Evolutionary conservation across 1,140 invertebrate genomes (phyloP).

Genomic region (Nebria ingens): DNA sequence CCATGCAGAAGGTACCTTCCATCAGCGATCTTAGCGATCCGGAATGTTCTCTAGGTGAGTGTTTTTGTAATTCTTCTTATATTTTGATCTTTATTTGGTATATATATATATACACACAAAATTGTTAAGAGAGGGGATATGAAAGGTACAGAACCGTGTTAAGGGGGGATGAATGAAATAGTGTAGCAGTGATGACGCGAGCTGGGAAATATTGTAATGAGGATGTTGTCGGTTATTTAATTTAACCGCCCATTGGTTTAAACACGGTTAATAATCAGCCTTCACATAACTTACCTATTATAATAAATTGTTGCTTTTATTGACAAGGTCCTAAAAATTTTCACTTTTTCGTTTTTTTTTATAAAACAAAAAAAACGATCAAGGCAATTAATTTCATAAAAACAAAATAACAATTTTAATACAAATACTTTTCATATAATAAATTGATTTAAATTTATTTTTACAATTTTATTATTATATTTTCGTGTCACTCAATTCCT

Average conservation of each 20-base stretch:
- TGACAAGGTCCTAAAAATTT: too few relatives aligned
- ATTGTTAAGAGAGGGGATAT: neutral
- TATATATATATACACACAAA: neutral
- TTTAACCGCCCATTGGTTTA: conserved; percentile 4
- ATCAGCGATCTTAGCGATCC: conserved; percentile 72
- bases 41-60: conserved; percentile 74
- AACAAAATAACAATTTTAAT: too few relatives aligned
- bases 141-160: conserved; percentile 5
- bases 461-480: too few relatives aligned
- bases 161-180: neutral
- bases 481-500: too few relatives aligned
- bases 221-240: conserved; percentile 18
- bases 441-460: too few relatives aligned
- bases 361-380: too few relatives aligned
- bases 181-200: neutral
- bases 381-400: too few relatives aligned
- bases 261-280: conserved; percentile 2
- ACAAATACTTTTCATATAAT: too few relatives aligned
- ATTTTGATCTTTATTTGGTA: neutral
- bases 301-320: too few relatives aligned
- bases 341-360: too few relatives aligned
- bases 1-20: conserved; percentile 75
- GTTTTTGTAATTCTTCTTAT: neutral
- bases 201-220: conserved; percentile 11
- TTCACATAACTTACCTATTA: neutral